Percentiles rank a stretch among this genome's conserved stretches.
Conservation (phyloP, 2,797 vertebrate species). For the Pitangus sulphuratus region DNA sequence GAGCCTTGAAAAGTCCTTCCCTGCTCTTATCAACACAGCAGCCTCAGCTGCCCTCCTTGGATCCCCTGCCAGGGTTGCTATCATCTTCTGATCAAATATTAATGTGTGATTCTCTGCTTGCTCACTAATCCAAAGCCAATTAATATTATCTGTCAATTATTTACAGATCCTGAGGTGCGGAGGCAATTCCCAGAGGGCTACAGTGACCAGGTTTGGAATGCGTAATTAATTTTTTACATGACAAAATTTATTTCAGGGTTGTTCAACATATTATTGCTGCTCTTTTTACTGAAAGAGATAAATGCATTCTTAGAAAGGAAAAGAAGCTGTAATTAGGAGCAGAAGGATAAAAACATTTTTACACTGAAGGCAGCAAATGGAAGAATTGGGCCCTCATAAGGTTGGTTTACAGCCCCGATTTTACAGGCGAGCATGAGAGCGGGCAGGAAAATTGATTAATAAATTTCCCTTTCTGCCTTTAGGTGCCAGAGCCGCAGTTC, state of each 20-base stretch:
- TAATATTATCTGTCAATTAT: slow-evolving; percentile 99
- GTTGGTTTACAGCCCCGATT: slow-evolving; percentile 8
- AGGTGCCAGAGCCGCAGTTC: slow-evolving; percentile 50
- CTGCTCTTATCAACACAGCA: slow-evolving; percentile 93
- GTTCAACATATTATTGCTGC: slow-evolving; percentile 83
- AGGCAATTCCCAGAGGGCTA: slow-evolving; percentile 95
- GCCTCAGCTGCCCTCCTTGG: slow-evolving; percentile 96
- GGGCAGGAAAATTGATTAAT: slow-evolving; percentile 63
- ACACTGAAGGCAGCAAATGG: slow-evolving; percentile 45
- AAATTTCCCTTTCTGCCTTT: slow-evolving; percentile 69
- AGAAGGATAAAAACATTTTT: slow-evolving; percentile 69
- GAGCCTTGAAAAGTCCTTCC: slow-evolving; percentile 82
- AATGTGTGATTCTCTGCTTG: slow-evolving; percentile 99
- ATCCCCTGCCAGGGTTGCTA: slow-evolving; percentile 97
- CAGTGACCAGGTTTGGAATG: slow-evolving; percentile 99
- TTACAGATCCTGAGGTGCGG: slow-evolving; percentile 99
- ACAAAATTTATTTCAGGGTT: slow-evolving; percentile 84
- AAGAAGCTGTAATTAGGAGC: slow-evolving; percentile 75
- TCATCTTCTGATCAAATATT: slow-evolving; percentile 99
- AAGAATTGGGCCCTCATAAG: slow-evolving; percentile 50
- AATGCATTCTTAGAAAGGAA: slow-evolving; percentile 78
- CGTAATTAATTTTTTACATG: slow-evolving; percentile 96
- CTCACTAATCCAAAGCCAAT: slow-evolving; percentile 99
- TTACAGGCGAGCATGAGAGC: slow-evolving; percentile 41
- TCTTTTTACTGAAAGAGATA: slow-evolving; percentile 81